These are phyloP conservation scores for Noctilio leporinus DNA, from an alignment of 2,113 vertebrate genomes.

Conservation along the genomic window DNA sequence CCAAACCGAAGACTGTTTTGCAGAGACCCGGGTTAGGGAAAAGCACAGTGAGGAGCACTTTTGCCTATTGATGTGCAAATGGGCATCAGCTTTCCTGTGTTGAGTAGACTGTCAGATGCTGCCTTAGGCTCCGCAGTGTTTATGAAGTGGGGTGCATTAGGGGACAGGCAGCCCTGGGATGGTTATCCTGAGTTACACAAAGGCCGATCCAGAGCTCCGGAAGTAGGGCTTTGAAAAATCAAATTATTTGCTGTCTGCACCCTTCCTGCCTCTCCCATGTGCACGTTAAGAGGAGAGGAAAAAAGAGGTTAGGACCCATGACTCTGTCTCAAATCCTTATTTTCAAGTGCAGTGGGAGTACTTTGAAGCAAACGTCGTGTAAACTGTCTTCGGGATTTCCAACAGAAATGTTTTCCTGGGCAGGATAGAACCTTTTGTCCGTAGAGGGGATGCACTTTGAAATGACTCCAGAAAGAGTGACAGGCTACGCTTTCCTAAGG, in stretches of 20 bases:
- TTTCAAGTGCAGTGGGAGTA: neutral
- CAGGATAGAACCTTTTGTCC: neutral
- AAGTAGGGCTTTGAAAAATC: neutral
- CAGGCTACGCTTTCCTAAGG: neutral
- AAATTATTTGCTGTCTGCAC: neutral
- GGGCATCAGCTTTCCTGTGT: neutral
- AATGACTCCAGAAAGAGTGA: neutral
- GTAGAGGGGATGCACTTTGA: neutral
- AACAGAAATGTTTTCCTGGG: neutral
- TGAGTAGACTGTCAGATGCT: neutral
- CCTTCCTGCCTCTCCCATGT: neutral
- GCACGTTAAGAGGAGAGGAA: neutral
- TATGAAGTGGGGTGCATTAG: neutral
- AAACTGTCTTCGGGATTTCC: neutral
- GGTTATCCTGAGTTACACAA: neutral
- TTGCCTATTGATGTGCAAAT: neutral
- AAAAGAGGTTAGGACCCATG: neutral
- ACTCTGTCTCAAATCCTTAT: neutral
- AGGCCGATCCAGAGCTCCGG: neutral
- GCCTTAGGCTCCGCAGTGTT: neutral
- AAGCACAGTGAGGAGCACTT: neutral
- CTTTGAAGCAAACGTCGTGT: neutral
- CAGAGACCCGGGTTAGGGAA: neutral
- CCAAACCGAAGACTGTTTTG: neutral
- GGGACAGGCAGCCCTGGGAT: neutral